These are phyloP conservation scores for Thaumatotibia leucotreta DNA, from an alignment of 1,140 invertebrate species.

Conservation along the genomic window DNA sequence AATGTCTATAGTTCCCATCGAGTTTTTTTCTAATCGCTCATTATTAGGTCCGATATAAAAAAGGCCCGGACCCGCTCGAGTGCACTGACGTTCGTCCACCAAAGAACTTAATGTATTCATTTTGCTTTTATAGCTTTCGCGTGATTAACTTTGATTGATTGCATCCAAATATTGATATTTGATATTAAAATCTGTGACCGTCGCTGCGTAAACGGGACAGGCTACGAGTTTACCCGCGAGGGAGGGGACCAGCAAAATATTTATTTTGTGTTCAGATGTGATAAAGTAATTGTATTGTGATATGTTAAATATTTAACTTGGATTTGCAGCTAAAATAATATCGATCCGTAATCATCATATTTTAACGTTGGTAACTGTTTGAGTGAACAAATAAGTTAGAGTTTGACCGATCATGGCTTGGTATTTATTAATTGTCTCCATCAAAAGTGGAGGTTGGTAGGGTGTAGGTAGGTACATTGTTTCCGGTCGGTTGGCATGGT, in stretches of 20 bases:
- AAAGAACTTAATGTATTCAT: slow-evolving; percentile 70
- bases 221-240: neutral
- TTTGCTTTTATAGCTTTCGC: slow-evolving; percentile 72
- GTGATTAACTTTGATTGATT: slow-evolving; percentile 75
- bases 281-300: neutral
- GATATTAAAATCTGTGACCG: slow-evolving; percentile 53
- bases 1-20: slow-evolving; percentile 20
- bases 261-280: neutral
- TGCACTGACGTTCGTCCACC: slow-evolving; percentile 48
- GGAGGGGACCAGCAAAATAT: neutral
- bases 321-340: neutral
- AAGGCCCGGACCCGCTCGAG: slow-evolving; percentile 42
- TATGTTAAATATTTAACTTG: neutral
- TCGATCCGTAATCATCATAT: neutral
- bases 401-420: neutral
- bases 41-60: slow-evolving; percentile 57
- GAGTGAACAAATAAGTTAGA: neutral
- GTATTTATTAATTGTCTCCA: slow-evolving; percentile 21
- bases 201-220: slow-evolving; percentile 23
- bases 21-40: slow-evolving; percentile 62
- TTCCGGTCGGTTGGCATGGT: slow-evolving; percentile 64
- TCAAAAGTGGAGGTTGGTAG: slow-evolving; percentile 30
- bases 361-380: too few relatives aligned
- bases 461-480: slow-evolving; percentile 37
- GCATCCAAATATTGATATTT: slow-evolving; percentile 72